Evolutionary conservation across 1,140 invertebrate genomes (phyloP), one percentile per base, ranked within the genome.

Genomic region (Stegodyphus mimosarum): DNA sequence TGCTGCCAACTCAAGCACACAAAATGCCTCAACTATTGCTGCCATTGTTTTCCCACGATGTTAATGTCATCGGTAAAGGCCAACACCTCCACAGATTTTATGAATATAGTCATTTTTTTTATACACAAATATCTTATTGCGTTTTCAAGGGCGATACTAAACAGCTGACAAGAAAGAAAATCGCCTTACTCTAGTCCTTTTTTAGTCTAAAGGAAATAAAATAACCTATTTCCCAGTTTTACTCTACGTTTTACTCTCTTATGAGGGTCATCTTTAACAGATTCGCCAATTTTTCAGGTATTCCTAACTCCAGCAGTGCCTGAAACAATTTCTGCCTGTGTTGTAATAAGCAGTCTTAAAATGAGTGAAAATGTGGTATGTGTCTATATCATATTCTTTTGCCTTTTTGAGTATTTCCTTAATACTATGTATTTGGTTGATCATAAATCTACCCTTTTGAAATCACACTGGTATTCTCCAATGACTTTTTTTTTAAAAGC

Each of bases 301-400:
- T 70, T 70, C 49, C 69, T 70, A 70, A 2, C 10, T 70, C 69
- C 9, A 49, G 69, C 11, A 70, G 33, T 70, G 69, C 69, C 7
- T 70, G 6, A 70, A 49, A 52, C 49, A 70, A 15, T 70, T 70
- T 70, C 33, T 70, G 49, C 10, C 50, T 10, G 11, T 70, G 69
- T 50, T 50, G 49, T 70, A 17, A 70, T 49, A 70, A 48, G 48
- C 33, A 48, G 69, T 15, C 69, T 70, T 48, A 70, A 70, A 70
- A 7, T 48, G 1, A 70, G 49, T 49, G 49, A 70, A 49, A 48
- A 48, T 66, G n/a, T 66, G 64, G n/a, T 49, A 49, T 70, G 33
- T 70, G 49, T 70, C 18, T 48, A 70, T 70, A 70, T 70, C 49
- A 70, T 6, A 49, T 70, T 70, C 48, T 10, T 50, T 70, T 70